Base-by-base conservation (phyloP, 2,797 vertebrate genomes). In the Xiphorhynchus erythropygius region DNA sequence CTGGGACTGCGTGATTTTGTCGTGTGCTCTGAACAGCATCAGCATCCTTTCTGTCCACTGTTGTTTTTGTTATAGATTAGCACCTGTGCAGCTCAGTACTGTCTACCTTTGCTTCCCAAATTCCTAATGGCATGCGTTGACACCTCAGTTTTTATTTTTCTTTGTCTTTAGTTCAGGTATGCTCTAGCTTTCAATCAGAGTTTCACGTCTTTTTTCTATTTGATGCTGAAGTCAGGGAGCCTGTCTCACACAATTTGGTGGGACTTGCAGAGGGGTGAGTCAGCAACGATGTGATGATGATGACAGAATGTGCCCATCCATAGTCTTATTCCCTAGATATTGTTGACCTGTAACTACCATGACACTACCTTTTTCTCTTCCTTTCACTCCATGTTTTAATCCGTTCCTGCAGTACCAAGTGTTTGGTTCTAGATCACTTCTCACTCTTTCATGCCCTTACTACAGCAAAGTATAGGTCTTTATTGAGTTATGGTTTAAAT, bases 181-280 rank as follows among this genome's bases (percentile, higher is more conserved):
- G 32, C 2, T 46, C 16, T 84, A 13, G 5, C 5, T 87, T 84
- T 70, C 35, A 47, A 2, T 2, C 1, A 15, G 4, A 1, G 0
- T 16, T 60, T 60, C 13, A 23, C 6, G 2, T 35, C 8, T 32
- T 71, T 28, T 47, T 71, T 6, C 2, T 19, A 22, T 62, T 44
- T 65, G 18, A 24, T 42, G 11, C 4, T 11, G 8, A 18, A 32
- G 24, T 44, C 28, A 21, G 7, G 4, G 9, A 50, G 32, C 18
- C 57, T 63, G 33, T 39, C 4, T 71, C 27, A 42, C 5, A 30
- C 1, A 24, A 5, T 62, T 73, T 5, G 1, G 7, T 14, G 13
- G 19, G 5, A 33, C 24, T 67, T 37, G 4, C 19, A 70, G 12
- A 78, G 14, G 5, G 2, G 2, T 77, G 13, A 62, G 13, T 42